These are phyloP conservation scores for Columba guinea DNA, from an alignment of 2,797 vertebrate genomes.

Conservation along the genomic window DNA sequence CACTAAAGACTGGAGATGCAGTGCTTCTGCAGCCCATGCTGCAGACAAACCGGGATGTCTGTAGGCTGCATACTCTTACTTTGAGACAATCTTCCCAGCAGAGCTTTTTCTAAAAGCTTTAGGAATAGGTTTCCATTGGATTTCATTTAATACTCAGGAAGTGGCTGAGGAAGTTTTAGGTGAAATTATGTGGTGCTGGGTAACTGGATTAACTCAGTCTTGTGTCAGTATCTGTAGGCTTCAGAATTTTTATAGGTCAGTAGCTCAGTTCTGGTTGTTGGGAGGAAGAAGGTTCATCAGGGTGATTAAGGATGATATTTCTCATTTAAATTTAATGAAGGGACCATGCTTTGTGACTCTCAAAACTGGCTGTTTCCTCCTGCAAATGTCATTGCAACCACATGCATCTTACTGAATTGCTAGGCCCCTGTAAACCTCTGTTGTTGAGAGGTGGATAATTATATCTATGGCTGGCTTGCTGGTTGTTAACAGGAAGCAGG, in stretches of 20 bases:
- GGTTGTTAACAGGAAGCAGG: neutral
- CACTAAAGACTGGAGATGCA: neutral
- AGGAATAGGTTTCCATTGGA: neutral
- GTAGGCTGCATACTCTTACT: neutral
- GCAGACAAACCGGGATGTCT: neutral
- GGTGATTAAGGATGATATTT: neutral
- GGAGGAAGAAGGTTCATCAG: neutral
- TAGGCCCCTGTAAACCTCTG: neutral
- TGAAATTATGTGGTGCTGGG: neutral
- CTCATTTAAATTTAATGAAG: neutral
- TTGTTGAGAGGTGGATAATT: neutral
- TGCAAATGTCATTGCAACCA: neutral
- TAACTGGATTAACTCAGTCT: neutral
- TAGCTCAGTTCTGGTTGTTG: neutral
- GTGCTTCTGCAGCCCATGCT: neutral
- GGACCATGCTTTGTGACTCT: neutral
- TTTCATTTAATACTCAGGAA: neutral
- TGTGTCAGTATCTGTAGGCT: neutral
- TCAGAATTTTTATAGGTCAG: neutral
- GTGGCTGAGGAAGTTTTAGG: neutral
- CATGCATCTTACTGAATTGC: neutral
- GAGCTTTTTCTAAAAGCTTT: neutral
- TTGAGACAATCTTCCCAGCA: neutral
- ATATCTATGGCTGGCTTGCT: neutral
- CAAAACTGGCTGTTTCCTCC: neutral